A percentile compares a stretch with the other conserved stretches of the same genome.
phyloP scores from a whole-genome alignment of 2,113 vertebrate genomes.

The Fulica atra region DNA sequence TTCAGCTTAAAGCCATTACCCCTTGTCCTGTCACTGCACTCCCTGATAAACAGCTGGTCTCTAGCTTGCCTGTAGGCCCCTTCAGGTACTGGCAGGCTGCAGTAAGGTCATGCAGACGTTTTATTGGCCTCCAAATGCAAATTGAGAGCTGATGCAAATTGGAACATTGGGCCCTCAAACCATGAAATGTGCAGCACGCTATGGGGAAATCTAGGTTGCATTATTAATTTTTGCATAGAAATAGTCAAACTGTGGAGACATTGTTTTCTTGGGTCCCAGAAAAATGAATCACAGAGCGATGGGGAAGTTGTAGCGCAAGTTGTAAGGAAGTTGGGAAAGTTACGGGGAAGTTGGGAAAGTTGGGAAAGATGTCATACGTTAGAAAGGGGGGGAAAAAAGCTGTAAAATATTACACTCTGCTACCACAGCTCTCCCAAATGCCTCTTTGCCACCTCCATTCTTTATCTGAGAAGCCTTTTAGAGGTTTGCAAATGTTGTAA shows the following conservation, averaged over 20 bases:
- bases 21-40: no score
- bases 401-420: neutral
- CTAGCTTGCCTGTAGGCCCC: no score
- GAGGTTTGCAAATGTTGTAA: neutral
- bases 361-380: neutral
- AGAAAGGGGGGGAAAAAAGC: neutral
- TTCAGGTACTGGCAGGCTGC: no score
- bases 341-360: neutral
- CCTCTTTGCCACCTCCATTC: neutral
- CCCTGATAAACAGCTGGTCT: no score
- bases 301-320: neutral
- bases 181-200: neutral
- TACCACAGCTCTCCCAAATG: neutral
- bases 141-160: neutral
- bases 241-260: neutral
- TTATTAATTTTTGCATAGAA: neutral
- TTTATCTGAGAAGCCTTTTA: neutral
- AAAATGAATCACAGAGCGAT: neutral
- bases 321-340: neutral
- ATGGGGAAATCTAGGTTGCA: neutral
- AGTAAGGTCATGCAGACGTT: neutral
- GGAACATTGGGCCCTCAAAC: neutral
- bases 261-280: neutral
- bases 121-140: neutral
- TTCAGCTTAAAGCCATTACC: no score